Evolutionary conservation across 2,113 vertebrate genomes (phyloP).

Genomic region (Psittacus erithacus): DNA sequence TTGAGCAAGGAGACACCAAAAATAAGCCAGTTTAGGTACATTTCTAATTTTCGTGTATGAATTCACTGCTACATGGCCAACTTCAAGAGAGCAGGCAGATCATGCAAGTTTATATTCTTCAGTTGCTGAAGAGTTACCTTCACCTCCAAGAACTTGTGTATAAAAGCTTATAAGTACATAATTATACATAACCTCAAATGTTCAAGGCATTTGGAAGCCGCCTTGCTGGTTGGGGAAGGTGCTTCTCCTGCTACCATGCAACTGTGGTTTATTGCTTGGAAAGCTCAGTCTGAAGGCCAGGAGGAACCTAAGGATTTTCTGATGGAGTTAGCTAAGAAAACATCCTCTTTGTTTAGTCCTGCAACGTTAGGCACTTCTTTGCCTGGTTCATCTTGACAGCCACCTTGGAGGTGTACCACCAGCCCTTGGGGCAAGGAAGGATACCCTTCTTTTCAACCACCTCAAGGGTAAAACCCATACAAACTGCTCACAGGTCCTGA

Average conservation of each 20-base stretch:
- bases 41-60: neutral
- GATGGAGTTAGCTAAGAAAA: neutral
- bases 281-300: neutral
- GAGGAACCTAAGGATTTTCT: neutral
- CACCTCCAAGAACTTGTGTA: neutral
- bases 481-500: neutral
- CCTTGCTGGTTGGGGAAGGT: conserved; percentile 25
- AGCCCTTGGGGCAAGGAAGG: neutral
- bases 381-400: neutral
- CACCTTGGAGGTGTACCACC: neutral
- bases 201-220: conserved; percentile 28
- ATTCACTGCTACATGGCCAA: fast-evolving
- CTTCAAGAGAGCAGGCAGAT: neutral
- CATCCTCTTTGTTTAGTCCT: neutral
- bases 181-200: conserved; percentile 7
- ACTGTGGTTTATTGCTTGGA: neutral
- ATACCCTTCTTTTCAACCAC: neutral
- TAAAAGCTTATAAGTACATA: neutral
- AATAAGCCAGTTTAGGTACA: neutral
- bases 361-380: neutral
- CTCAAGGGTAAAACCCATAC: neutral
- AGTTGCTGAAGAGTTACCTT: neutral
- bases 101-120: neutral
- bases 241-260: neutral
- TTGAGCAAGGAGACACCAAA: neutral